phyloP scores from a whole-genome alignment of 2,113 vertebrate genomes.

The Sturnira hondurensis region DNA sequence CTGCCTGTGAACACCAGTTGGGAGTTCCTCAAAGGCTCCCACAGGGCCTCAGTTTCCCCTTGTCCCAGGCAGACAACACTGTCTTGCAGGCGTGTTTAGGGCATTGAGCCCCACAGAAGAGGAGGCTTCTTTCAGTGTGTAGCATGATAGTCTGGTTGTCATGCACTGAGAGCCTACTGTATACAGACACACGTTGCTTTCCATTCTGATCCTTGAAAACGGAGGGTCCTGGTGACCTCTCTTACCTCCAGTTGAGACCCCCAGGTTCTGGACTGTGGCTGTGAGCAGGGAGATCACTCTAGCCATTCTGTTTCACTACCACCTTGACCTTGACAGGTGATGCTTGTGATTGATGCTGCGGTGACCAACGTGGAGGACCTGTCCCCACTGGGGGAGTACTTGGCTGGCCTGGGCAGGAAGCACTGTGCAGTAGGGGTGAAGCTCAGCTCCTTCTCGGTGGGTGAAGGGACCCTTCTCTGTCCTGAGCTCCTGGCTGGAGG shows the following conservation, averaged over 20 bases:
- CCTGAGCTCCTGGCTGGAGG: not conserved
- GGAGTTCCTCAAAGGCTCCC: not conserved
- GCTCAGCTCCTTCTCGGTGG: constrained; percentile 90
- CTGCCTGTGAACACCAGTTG: not conserved
- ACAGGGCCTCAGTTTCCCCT: not conserved
- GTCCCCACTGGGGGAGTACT: constrained; percentile 89
- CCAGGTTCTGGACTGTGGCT: not conserved
- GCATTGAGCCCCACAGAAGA: not conserved
- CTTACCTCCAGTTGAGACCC: not conserved
- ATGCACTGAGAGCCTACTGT: not conserved
- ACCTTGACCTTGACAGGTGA: constrained; percentile 83
- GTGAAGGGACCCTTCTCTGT: constrained; percentile 75
- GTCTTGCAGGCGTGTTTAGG: not conserved
- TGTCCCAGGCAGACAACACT: not conserved
- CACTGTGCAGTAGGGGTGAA: constrained; percentile 92
- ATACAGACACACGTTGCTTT: not conserved
- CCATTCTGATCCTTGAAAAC: not conserved
- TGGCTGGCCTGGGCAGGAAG: constrained; percentile 90
- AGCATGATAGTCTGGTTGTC: not conserved
- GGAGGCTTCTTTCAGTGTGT: not conserved
- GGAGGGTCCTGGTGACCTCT: not conserved
- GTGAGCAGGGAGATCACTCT: not conserved
- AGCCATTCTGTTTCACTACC: not conserved
- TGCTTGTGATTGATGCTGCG: constrained; percentile 94
- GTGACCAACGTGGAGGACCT: constrained; percentile 93